These are phyloP conservation scores for Drosophila multiciliata DNA, from an alignment of 2,888 invertebrate species.

Conservation along the genomic window DNA sequence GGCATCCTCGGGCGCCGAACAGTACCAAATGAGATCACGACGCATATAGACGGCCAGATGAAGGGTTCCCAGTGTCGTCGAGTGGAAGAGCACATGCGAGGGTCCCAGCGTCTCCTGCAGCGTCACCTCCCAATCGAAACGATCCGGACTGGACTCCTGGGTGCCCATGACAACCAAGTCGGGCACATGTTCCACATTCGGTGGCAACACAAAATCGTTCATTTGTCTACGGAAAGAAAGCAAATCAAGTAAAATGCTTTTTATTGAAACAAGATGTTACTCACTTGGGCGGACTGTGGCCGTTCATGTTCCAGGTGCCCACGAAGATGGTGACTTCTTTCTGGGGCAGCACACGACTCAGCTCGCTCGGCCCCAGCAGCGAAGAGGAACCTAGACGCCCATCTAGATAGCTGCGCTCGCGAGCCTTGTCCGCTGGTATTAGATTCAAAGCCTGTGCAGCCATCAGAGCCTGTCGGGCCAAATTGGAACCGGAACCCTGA, in stretches of 20 bases:
- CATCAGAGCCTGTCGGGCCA: constrained; percentile 90
- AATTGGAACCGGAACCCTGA: constrained; percentile 75
- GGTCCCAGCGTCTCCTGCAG: constrained; percentile 97
- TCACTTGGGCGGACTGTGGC: constrained; percentile 93
- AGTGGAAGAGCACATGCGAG: constrained; percentile 95
- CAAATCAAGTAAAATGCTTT: background rate
- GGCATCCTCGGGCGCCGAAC: constrained; percentile 95
- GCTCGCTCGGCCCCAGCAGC: constrained; percentile 92
- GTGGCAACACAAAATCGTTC: constrained; percentile 95
- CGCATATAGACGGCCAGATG: constrained; percentile 95
- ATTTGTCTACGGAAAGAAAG: constrained; percentile 87
- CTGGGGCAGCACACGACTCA: constrained; percentile 94
- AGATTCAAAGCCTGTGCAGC: constrained; percentile 92
- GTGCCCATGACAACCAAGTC: constrained; percentile 97
- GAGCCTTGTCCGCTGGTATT: constrained; percentile 92
- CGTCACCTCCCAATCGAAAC: constrained; percentile 94
- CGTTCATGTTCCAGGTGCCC: constrained; percentile 99
- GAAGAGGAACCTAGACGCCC: constrained; percentile 93
- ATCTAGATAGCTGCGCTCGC: constrained; percentile 92
- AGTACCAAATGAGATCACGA: constrained; percentile 97
- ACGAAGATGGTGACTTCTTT: constrained; percentile 94
- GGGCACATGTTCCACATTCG: constrained; percentile 92
- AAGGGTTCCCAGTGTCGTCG: constrained; percentile 93
- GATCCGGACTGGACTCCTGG: constrained; percentile 95
- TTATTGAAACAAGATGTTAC: constrained; percentile 12